phyloP scores from a whole-genome alignment of 1,140 invertebrate genomes.

The Dufourea novaeangliae region DNA sequence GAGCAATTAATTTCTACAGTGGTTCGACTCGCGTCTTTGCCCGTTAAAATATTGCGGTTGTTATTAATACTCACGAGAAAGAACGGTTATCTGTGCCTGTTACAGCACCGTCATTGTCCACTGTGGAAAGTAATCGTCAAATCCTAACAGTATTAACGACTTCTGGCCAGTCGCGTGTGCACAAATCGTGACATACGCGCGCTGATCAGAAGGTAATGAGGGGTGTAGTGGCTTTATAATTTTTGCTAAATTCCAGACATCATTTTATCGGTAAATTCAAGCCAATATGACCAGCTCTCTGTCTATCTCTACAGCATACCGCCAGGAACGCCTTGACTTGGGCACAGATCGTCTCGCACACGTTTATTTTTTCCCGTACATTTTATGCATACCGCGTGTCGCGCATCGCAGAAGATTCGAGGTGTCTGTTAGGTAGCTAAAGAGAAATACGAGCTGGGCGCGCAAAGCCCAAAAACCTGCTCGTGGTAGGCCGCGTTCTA shows the following conservation, averaged over 20 bases:
- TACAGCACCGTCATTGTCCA: not conserved
- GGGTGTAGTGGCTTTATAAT: conserved; percentile 50
- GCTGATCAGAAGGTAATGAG: conserved; percentile 21
- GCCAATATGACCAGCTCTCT: conserved; percentile 77
- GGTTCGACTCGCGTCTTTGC: not conserved
- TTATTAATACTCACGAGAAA: not conserved
- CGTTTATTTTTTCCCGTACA: conserved; percentile 75
- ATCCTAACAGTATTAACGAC: not conserved
- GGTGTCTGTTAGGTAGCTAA: conserved; percentile 64
- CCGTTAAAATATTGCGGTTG: not conserved
- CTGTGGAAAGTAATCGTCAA: conserved; percentile 40
- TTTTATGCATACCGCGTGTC: conserved; percentile 75
- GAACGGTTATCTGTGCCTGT: not conserved
- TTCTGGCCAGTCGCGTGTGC: conserved; percentile 46
- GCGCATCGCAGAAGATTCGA: conserved; percentile 76
- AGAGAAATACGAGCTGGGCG: conserved; percentile 76
- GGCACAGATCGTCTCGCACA: conserved; percentile 75
- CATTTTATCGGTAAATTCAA: conserved; percentile 69
- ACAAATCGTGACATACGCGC: conserved; percentile 25
- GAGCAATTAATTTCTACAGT: conserved; percentile 55
- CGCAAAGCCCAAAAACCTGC: conserved; percentile 80
- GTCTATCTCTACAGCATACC: conserved; percentile 81
- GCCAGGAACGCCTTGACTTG: conserved; percentile 77
- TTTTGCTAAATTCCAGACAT: conserved; percentile 62
- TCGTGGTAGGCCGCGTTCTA: conserved; percentile 79